A percentile compares a stretch with the other conserved stretches of the same genome.
phyloP scores from a whole-genome alignment of 2,797 vertebrate genomes.

The Channa striata region DNA sequence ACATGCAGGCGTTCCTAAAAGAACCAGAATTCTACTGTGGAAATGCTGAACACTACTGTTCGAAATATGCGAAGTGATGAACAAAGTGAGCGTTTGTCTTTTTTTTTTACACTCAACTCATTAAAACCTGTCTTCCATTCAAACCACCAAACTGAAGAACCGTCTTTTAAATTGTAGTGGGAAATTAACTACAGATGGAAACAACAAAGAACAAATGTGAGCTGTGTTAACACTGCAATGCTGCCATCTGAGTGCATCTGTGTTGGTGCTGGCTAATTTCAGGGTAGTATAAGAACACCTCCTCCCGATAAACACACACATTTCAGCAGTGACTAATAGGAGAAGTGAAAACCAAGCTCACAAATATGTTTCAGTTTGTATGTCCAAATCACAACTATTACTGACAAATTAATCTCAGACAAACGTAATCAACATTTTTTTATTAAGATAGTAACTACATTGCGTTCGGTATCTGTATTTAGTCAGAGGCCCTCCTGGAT shows the following conservation, averaged over 20 bases:
- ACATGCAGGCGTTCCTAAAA: conserved; percentile 36
- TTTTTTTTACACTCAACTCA: conserved; percentile 22
- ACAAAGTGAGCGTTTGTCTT: conserved; percentile 1
- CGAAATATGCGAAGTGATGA: conserved; percentile 10
- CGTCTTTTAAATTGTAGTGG: conserved; percentile 5
- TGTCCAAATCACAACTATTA: not conserved
- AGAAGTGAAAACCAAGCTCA: conserved; percentile 14
- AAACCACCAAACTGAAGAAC: conserved; percentile 7
- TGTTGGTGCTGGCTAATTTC: conserved; percentile 22
- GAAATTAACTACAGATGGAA: conserved; percentile 35
- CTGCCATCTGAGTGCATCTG: conserved; percentile 26
- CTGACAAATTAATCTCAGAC: not conserved
- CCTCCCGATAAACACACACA: conserved; percentile 22
- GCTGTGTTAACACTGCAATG: not conserved
- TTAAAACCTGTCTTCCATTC: conserved; percentile 11
- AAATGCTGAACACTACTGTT: conserved; percentile 11
- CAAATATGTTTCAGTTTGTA: not conserved
- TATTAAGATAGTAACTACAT: not conserved
- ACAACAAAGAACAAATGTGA: conserved; percentile 22
- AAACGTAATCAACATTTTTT: conserved; percentile 1
- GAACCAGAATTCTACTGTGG: conserved; percentile 28
- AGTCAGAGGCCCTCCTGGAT: not conserved
- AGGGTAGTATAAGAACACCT: conserved; percentile 4
- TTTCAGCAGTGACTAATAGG: conserved; percentile 24
- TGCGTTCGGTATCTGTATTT: not conserved